Conservation (phyloP, 2,888 invertebrate species). For the Liposcelis brunnea region DNA sequence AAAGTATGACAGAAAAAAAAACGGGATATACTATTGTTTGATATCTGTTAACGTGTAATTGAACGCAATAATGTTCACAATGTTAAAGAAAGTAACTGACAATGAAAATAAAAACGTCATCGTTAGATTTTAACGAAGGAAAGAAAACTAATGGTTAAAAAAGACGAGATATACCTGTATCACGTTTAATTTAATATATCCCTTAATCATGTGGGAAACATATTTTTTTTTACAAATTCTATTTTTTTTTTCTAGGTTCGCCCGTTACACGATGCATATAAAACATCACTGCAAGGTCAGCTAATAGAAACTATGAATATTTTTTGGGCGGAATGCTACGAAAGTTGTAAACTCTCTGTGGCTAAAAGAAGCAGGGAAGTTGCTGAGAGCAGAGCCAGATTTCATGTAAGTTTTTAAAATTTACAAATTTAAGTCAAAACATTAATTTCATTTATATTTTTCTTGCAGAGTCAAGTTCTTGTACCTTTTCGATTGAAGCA, state of each 20-base stretch:
- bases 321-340: conserved; percentile 42
- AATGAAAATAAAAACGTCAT: no score
- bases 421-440: conserved; percentile 1
- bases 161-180: no score
- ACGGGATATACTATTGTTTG: no score
- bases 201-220: no score
- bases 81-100: no score
- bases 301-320: conserved; percentile 35
- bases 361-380: conserved; percentile 35
- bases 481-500: conserved; percentile 32
- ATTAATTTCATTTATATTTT: conserved; percentile 10
- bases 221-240: no score
- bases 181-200: no score
- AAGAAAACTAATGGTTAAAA: no score
- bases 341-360: conserved; percentile 36
- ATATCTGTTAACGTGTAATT: no score
- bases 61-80: no score
- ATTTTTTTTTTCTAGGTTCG: conserved; percentile 27
- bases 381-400: conserved; percentile 36
- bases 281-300: conserved; percentile 31
- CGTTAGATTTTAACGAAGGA: no score
- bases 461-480: conserved; percentile 33
- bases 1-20: no score
- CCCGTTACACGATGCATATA: conserved; percentile 35
- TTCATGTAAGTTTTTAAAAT: conserved; percentile 25